phyloP scores from a whole-genome alignment of 2,888 invertebrate species.

The Gisinianus flammeolus region DNA sequence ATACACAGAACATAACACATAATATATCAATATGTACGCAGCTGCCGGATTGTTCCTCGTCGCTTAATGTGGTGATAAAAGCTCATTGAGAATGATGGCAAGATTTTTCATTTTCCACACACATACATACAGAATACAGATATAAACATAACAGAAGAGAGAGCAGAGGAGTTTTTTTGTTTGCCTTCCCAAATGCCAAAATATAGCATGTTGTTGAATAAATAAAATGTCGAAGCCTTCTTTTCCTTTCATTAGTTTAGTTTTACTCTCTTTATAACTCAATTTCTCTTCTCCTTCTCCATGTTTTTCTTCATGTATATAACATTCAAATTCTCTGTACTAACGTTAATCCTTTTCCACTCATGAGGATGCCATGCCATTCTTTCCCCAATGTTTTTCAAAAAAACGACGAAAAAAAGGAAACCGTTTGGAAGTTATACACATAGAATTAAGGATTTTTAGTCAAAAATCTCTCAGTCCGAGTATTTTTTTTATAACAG shows the following conservation, averaged over 20 bases:
- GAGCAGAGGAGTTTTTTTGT: not conserved
- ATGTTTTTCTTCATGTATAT: not conserved
- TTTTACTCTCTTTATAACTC: not conserved
- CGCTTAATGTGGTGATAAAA: not conserved
- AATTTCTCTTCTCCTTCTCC: not conserved
- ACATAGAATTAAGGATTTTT: too few relatives aligned
- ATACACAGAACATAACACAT: too few relatives aligned
- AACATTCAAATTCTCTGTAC: not conserved
- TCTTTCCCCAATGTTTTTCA: too few relatives aligned
- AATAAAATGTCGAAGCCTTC: not conserved
- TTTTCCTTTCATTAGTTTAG: not conserved
- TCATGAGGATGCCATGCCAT: too few relatives aligned
- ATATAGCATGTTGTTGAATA: slow-evolving; percentile 28
- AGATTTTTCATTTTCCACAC: not conserved
- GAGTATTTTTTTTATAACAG: too few relatives aligned
- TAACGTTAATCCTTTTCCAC: too few relatives aligned
- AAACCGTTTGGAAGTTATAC: too few relatives aligned
- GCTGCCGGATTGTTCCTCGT: not conserved
- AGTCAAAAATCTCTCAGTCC: too few relatives aligned
- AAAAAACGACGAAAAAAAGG: too few relatives aligned
- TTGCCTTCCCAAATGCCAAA: slow-evolving; percentile 26
- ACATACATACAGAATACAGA: too few relatives aligned
- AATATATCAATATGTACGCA: not conserved
- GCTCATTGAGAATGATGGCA: not conserved
- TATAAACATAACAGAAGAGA: too few relatives aligned